Evolutionary conservation across 1,140 invertebrate genomes (phyloP).

Genomic region (Conus ventricosus): DNA sequence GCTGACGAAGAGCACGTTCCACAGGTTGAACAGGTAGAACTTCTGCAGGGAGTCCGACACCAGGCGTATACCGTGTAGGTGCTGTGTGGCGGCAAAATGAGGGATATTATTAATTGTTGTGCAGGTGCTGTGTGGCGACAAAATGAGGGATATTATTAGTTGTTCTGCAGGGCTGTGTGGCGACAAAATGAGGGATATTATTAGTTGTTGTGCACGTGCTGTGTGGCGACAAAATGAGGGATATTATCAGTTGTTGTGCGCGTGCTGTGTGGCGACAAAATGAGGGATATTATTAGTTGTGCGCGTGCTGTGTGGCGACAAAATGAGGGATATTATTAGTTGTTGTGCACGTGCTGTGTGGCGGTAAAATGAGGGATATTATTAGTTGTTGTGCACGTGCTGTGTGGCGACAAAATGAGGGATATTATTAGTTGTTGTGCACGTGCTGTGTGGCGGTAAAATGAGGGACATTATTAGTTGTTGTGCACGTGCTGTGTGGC

Average conservation of each 20-base stretch:
- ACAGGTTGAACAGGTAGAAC: conserved; percentile 66
- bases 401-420: not conserved
- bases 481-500: no score
- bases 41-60: conserved; percentile 63
- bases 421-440: conserved; percentile 48
- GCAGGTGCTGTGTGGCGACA: not conserved
- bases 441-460: conserved; percentile 55
- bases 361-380: not conserved
- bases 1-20: conserved; percentile 67
- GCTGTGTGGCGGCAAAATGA: conserved; percentile 45
- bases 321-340: not conserved
- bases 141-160: not conserved
- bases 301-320: not conserved
- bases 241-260: no score
- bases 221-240: not conserved
- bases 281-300: no score
- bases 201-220: no score
- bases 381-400: not conserved
- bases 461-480: no score
- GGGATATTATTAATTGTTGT: no score
- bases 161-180: conserved; percentile 47
- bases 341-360: no score
- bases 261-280: no score
- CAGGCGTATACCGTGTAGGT: conserved; percentile 65
- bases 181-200: no score